These are phyloP conservation scores for Cercocebus atys DNA, from an alignment of 2,113 vertebrate species.

Conservation along the genomic window DNA sequence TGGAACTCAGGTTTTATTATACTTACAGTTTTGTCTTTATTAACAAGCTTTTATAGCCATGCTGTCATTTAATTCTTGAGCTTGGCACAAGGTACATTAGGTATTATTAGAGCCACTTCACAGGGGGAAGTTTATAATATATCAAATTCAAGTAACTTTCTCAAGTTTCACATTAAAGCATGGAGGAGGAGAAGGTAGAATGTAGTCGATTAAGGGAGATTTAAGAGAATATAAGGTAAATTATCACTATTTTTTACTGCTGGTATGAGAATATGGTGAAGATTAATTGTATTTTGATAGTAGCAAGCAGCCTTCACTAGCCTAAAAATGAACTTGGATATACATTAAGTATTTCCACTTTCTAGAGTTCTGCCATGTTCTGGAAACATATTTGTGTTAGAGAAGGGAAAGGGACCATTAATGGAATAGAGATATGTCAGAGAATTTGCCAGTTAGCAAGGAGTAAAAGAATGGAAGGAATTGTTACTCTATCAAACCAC, in stretches of 20 bases:
- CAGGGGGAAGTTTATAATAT: conserved; percentile 22
- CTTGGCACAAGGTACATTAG: conserved; percentile 59
- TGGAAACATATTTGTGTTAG: not conserved
- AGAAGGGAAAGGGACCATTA: not conserved
- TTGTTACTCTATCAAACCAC: not conserved
- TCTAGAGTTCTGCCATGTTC: not conserved
- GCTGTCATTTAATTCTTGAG: conserved; percentile 58
- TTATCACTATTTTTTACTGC: conserved; percentile 9
- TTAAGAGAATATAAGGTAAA: not conserved
- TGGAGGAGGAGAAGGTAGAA: not conserved
- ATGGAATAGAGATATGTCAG: not conserved
- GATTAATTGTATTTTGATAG: conserved; percentile 28
- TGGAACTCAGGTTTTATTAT: conserved; percentile 42
- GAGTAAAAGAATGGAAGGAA: not conserved
- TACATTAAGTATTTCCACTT: not conserved
- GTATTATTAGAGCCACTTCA: conserved; percentile 56
- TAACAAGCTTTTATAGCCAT: conserved; percentile 57
- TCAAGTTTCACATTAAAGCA: conserved; percentile 51
- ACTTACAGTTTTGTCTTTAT: conserved; percentile 57
- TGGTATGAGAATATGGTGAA: not conserved
- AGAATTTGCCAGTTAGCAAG: not conserved
- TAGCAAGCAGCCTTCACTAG: not conserved
- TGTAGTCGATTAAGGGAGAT: conserved; percentile 17
- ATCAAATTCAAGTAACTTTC: conserved; percentile 48
- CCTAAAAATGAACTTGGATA: not conserved